Percentiles rank a stretch among this genome's conserved stretches.
phyloP scores from a whole-genome alignment of 2,888 invertebrate genomes.

The Pseudolycoriella hygida region DNA sequence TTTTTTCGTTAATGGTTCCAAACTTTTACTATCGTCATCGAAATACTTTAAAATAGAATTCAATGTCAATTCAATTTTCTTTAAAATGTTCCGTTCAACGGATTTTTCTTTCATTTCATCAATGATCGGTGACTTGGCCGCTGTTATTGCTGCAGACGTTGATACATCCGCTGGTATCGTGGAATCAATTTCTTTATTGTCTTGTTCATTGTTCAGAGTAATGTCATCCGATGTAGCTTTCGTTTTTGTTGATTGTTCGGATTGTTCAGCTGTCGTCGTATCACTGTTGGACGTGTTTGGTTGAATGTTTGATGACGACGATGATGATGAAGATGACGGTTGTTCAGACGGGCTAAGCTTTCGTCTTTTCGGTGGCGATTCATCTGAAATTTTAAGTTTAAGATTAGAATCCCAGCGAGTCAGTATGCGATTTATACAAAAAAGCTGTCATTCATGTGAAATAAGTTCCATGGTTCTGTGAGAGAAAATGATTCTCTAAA shows the following conservation, averaged over 20 bases:
- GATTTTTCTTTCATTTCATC: constrained; percentile 6
- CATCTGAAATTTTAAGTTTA: constrained; percentile 6
- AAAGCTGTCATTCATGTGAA: too few relatives aligned
- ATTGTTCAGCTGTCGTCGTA: neutral
- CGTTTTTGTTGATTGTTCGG: neutral
- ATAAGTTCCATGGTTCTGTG: too few relatives aligned
- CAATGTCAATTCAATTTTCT: constrained; percentile 27
- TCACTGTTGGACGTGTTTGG: neutral
- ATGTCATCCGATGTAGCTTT: neutral
- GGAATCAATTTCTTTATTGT: too few relatives aligned
- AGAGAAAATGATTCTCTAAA: too few relatives aligned
- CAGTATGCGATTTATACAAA: too few relatives aligned
- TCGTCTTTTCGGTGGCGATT: constrained; percentile 11
- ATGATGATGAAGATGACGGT: constrained; percentile 14
- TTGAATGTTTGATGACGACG: constrained; percentile 7
- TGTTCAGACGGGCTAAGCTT: constrained; percentile 7
- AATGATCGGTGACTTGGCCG: neutral
- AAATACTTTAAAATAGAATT: constrained; percentile 24
- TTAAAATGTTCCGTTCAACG: constrained; percentile 13
- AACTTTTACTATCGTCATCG: constrained; percentile 18
- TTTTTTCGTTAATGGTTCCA: too few relatives aligned
- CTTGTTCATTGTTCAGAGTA: neutral
- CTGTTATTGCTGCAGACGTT: neutral
- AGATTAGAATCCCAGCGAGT: neutral
- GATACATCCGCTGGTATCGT: neutral